Base-by-base conservation (phyloP, 2,113 vertebrate genomes). In the Excalfactoria chinensis region DNA sequence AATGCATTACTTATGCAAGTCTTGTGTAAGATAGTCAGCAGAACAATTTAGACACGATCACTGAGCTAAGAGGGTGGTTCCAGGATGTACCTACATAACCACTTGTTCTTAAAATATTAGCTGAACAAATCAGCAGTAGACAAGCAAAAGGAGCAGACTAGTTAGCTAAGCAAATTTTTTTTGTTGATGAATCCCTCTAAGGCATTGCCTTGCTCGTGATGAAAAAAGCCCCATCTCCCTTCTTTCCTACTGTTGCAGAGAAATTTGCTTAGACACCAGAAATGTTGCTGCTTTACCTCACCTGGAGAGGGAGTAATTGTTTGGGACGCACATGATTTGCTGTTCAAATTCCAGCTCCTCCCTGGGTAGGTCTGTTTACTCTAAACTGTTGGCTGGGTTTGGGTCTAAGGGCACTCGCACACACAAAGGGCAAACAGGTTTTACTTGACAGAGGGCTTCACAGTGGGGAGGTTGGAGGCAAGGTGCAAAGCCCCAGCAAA, bases 341-440 rank as follows among this genome's bases (percentile, higher is more conserved):
- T 92, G 93, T 94, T 95, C 89, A 92, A 82, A 96, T 93, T 96
- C 93, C 93, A 76, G 30, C 75, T 94, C 86, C 95, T 97, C 94
- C 96, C 93, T 96, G 84, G 91, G 83, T 95, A 95, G 94, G 95
- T 95, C 92, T 95, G 82, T 96, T 96, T 96, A 93, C 92, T 93
- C 63, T 95, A 89, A 90, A 88, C 80, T 92, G 35, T 79, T 93
- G 89, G 64, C 89, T 94, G 88, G 58, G 82, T 84, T 91, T 94
- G 83, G 85, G 75, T 93, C 83, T 95, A 89, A 94, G 93, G 88
- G 80, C 91, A 78, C 70, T 91, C 69, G 25, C 59, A 86, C 51
- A 76, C 84, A 95, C 81, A 92, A 93, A 93, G 80, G 90, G 91
- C 95, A 95, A 97, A 97, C 96, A 95, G 91, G 96, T 96, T 96